Base-by-base conservation (phyloP, 2,797 vertebrate species). In the Acipenser ruthenus region DNA sequence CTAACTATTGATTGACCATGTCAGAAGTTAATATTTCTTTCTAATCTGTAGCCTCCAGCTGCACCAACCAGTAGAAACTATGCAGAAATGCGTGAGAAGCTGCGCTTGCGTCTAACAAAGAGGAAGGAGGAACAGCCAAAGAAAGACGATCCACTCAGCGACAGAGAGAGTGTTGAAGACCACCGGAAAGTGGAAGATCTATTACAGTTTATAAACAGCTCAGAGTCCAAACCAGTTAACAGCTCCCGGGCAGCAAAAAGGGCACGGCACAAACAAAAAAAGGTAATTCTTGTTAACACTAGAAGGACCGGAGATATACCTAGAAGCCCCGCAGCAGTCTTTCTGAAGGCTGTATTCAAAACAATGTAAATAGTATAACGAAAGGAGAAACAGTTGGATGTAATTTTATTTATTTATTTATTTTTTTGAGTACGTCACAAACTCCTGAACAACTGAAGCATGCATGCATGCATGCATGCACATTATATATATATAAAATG, bases 21-120 rank as follows among this genome's bases (percentile, higher is more conserved):
- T 37, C 37, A 5, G 37, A 37, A 37, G 4, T 37, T 37, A 37
- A 37, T 37, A 37, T 37, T 37, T 37, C 0, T 0, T 52, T 13
- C 67, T 63, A n/a, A 1, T 50, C 67, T 62, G 7, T 69, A 99
- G 97, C 97, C 97, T 53, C 97, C 97, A 4, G 95, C 95, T 62
- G 97, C 97, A 49, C 97, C 97, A 63, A 99, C 97, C 67, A 99
- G 97, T 82, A 88, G 96, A 69, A 99, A 99, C 83, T 99, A 99
- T 8, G 94, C 96, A 73, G 97, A 99, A 81, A 99, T 99, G 96
- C 81, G 97, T 64, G 97, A 99, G 76, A 99, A 99, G 77, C 92
- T 99, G 66, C 94, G 97, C 8, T 80, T 99, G 58, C 91, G 96
- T 58, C 87, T 99, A 65, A 99, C 97, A 6, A 99, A 97, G 76